A percentile compares a stretch with the other conserved stretches of the same genome.
Evolutionary conservation across 2,113 vertebrate genomes (phyloP).

Genomic region (Pseudorectes ferrugineus): DNA sequence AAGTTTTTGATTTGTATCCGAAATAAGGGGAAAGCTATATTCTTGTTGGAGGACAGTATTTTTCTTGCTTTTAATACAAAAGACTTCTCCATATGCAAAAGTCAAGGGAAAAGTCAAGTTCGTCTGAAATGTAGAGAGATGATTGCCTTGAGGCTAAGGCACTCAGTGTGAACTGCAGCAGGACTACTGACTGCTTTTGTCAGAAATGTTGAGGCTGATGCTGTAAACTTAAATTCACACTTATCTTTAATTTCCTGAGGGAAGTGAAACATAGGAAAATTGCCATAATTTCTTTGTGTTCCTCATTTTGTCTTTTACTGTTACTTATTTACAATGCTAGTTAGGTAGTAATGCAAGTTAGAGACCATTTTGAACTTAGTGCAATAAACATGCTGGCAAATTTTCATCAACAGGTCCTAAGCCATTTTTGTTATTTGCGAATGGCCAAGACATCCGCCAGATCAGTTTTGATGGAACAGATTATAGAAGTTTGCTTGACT

Average conservation of each 20-base stretch:
- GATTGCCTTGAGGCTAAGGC: not conserved
- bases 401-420: constrained; percentile 75
- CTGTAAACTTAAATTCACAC: not conserved
- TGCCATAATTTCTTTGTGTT: not conserved
- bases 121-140: not conserved
- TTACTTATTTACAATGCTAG: fast-evolving
- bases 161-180: not conserved
- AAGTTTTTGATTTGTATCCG: not conserved
- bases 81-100: not conserved
- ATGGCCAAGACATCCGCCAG: constrained; percentile 78
- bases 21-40: not conserved
- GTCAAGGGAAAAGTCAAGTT: too few species aligned
- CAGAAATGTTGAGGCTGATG: not conserved
- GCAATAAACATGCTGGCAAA: not conserved
- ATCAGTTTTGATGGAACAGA: constrained; percentile 80
- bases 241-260: not conserved
- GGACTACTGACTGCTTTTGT: not conserved
- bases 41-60: not conserved
- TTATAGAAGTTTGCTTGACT: constrained; percentile 76
- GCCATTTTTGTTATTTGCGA: constrained; percentile 85
- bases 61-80: not conserved
- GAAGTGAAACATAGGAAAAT: not conserved
- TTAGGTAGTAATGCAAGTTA: not conserved
- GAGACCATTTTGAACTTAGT: not conserved
- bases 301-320: not conserved